Evolutionary conservation across 1,140 invertebrate genomes (phyloP).

Genomic region (Penaeus indicus): DNA sequence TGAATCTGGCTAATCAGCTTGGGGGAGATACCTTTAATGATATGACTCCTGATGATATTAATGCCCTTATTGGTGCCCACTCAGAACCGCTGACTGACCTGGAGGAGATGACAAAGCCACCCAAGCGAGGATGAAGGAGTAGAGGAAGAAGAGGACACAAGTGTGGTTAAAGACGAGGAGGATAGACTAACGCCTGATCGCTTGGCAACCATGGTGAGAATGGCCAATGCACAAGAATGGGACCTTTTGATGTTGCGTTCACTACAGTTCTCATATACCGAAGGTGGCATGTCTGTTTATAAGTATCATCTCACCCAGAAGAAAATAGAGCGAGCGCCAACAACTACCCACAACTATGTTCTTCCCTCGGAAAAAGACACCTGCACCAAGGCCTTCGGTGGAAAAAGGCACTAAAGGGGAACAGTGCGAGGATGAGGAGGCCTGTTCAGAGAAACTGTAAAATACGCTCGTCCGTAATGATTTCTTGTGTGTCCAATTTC

Average conservation of each 20-base stretch:
- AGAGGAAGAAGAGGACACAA: neutral
- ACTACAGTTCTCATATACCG: conserved; percentile 11
- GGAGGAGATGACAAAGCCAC: conserved; percentile 66
- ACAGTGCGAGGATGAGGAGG: neutral
- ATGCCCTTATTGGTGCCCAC: conserved; percentile 49
- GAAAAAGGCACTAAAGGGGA: neutral
- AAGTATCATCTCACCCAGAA: neutral
- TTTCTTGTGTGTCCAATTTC: too few relatives aligned
- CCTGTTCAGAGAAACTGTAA: too few relatives aligned
- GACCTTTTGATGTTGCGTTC: neutral
- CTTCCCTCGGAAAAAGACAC: conserved; percentile 19
- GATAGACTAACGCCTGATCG: neutral
- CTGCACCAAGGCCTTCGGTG: too few relatives aligned
- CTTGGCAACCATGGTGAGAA: neutral
- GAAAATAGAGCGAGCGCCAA: conserved; percentile 33
- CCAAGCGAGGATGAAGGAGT: conserved; percentile 43
- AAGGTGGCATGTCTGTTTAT: neutral
- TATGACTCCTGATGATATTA: conserved; percentile 59
- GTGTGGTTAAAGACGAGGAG: neutral
- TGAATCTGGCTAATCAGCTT: conserved; percentile 67
- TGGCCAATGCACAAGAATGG: conserved; percentile 16
- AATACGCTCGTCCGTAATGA: too few relatives aligned
- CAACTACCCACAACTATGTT: conserved; percentile 33
- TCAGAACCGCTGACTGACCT: conserved; percentile 65
- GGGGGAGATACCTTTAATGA: conserved; percentile 66